Evolutionary conservation across 2,888 invertebrate species (phyloP).

Genomic region (Melieria crassipennis): DNA sequence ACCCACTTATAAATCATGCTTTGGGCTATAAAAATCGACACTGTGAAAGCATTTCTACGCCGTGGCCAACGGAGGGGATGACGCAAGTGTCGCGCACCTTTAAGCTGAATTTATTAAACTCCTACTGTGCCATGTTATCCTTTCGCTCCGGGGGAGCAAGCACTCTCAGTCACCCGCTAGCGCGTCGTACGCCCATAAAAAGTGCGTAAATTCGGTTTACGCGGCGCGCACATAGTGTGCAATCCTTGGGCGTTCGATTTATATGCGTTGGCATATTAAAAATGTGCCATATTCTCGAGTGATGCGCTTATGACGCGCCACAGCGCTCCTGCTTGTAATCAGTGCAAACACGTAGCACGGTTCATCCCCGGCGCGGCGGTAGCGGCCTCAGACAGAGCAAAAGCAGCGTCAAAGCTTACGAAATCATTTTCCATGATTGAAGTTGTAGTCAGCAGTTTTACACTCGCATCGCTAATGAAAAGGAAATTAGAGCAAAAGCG

Average conservation of each 20-base stretch:
- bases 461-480: neutral
- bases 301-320: constrained; percentile 30
- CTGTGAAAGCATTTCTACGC: constrained; percentile 8
- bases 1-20: neutral
- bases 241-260: constrained; percentile 13
- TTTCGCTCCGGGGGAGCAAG: constrained; percentile 43
- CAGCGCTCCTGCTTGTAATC: too few relatives aligned
- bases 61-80: neutral
- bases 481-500: constrained; percentile 47
- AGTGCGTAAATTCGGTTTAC: neutral
- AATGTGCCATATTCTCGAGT: constrained; percentile 57
- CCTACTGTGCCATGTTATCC: constrained; percentile 46
- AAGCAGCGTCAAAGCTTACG: constrained; percentile 40
- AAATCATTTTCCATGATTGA: constrained; percentile 50
- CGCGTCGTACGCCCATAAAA: neutral
- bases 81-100: constrained; percentile 19
- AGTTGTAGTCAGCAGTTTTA: constrained; percentile 6
- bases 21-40: constrained; percentile 24
- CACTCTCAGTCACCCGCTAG: constrained; percentile 29
- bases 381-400: neutral
- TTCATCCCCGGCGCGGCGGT: too few relatives aligned
- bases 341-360: too few relatives aligned
- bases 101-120: constrained; percentile 46
- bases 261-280: constrained; percentile 36
- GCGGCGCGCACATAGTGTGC: too few relatives aligned